These are phyloP conservation scores for Clunio marinus DNA, from an alignment of 2,888 invertebrate genomes.

Conservation along the genomic window DNA sequence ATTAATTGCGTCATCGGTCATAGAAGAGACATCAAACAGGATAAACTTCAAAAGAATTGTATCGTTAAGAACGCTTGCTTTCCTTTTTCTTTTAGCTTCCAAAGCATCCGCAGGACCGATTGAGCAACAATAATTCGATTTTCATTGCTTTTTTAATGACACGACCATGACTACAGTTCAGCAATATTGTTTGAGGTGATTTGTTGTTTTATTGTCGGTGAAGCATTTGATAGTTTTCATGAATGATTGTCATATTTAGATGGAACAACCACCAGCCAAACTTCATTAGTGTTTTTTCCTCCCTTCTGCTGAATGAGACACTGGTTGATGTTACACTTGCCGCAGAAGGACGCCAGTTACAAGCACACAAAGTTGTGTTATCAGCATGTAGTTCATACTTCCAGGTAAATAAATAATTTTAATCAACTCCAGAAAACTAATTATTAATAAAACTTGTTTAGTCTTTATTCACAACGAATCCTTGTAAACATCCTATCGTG, in stretches of 20 bases:
- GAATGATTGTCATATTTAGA: slow-evolving; percentile 47
- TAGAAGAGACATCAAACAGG: background rate
- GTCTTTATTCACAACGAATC: slow-evolving; percentile 78
- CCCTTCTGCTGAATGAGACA: slow-evolving; percentile 74
- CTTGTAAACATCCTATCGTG: slow-evolving; percentile 84
- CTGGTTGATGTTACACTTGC: slow-evolving; percentile 86
- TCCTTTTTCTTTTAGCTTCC: background rate
- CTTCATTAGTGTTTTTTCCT: slow-evolving; percentile 84
- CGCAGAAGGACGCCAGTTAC: slow-evolving; percentile 82
- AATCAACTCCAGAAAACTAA: too few species aligned
- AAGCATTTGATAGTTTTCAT: too few species aligned
- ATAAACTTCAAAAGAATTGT: too few species aligned
- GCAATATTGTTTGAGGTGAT: slow-evolving; percentile 63
- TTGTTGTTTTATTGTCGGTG: too few species aligned
- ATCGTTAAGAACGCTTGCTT: too few species aligned
- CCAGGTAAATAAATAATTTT: too few species aligned
- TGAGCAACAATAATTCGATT: background rate
- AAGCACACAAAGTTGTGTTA: slow-evolving; percentile 84
- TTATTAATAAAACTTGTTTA: slow-evolving; percentile 45
- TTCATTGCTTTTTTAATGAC: slow-evolving; percentile 12
- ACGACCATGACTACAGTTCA: slow-evolving; percentile 53
- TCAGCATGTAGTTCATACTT: slow-evolving; percentile 93
- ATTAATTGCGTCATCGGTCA: slow-evolving; percentile 35
- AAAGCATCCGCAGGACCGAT: background rate
- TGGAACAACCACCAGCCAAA: slow-evolving; percentile 95